Percentiles rank a stretch among this genome's conserved stretches.
Evolutionary conservation across 2,888 invertebrate species (phyloP).

Genomic region (Chaetogeoica ovagalla): DNA sequence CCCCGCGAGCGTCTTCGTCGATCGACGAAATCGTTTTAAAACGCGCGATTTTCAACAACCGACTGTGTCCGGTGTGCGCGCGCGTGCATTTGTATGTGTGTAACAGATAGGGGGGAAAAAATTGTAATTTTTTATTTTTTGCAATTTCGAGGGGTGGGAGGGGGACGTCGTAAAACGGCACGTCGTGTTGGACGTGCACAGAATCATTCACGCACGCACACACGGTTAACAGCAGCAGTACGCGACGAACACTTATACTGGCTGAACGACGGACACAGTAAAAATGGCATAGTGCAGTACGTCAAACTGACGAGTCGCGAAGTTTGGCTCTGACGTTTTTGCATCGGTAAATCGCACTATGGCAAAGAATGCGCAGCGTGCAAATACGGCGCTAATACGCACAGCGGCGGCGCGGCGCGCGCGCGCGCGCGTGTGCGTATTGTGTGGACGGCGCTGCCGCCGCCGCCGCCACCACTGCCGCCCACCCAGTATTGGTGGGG

Average conservation of each 20-base stretch:
- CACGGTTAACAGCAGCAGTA: background rate
- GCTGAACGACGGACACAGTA: slow-evolving; percentile 27
- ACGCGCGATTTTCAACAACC: too few relatives aligned
- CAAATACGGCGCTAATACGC: slow-evolving; percentile 17
- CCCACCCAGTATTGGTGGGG: background rate
- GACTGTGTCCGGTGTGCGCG: too few relatives aligned
- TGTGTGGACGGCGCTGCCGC: background rate
- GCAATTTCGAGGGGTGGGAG: background rate
- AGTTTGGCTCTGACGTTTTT: slow-evolving; percentile 48
- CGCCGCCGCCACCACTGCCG: background rate
- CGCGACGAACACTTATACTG: slow-evolving; percentile 36
- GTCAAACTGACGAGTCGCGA: slow-evolving; percentile 44
- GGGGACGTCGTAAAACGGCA: slow-evolving; percentile 1
- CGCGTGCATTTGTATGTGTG: too few relatives aligned
- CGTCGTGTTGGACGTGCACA: background rate
- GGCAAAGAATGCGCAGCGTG: slow-evolving; percentile 30
- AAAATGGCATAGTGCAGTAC: slow-evolving; percentile 48
- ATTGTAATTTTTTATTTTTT: background rate
- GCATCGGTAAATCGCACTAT: slow-evolving; percentile 45
- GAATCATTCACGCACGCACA: background rate
- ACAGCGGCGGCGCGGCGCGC: background rate
- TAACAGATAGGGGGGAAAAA: too few relatives aligned
- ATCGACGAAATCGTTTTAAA: too few relatives aligned
- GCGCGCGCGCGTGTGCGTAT: slow-evolving; percentile 16
- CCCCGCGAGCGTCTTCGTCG: too few relatives aligned